These are phyloP conservation scores for Buathra laborator DNA, from an alignment of 2,888 invertebrate species.

Conservation along the genomic window DNA sequence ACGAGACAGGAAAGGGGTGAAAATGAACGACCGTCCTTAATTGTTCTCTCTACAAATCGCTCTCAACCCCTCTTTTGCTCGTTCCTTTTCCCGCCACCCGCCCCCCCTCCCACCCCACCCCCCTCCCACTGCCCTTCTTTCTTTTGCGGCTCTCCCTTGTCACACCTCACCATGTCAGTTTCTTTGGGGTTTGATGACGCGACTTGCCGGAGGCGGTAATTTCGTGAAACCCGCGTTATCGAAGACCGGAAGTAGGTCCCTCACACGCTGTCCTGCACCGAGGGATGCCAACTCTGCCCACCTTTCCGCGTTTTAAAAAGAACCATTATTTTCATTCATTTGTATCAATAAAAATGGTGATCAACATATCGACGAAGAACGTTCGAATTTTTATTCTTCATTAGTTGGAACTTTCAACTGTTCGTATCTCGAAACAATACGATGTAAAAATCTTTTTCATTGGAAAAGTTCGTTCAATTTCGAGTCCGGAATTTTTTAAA, in stretches of 20 bases:
- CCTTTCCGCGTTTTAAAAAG: slow-evolving; percentile 82
- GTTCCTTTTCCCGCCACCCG: no score
- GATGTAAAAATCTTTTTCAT: neutral
- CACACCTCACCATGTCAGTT: slow-evolving; percentile 76
- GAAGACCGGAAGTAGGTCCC: slow-evolving; percentile 92
- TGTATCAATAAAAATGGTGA: neutral
- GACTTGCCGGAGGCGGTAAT: slow-evolving; percentile 92
- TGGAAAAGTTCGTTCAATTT: neutral
- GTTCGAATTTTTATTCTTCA: neutral
- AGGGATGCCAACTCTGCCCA: slow-evolving; percentile 90
- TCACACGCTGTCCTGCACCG: slow-evolving; percentile 87
- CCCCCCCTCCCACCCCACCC: slow-evolving; percentile 29
- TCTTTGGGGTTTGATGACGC: slow-evolving; percentile 89
- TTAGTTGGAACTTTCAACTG: no score
- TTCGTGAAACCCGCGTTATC: slow-evolving; percentile 94
- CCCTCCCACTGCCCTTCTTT: slow-evolving; percentile 29
- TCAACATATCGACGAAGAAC: neutral
- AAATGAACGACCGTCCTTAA: slow-evolving; percentile 69
- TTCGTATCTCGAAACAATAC: neutral
- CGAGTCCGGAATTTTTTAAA: neutral
- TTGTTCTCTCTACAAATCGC: slow-evolving; percentile 67
- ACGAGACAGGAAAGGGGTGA: slow-evolving; percentile 58
- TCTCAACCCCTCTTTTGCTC: slow-evolving; percentile 43
- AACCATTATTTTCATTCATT: slow-evolving; percentile 26
- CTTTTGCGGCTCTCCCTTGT: slow-evolving; percentile 40